Conservation (phyloP, 1,140 invertebrate genomes). For the Psix sp. region DNA sequence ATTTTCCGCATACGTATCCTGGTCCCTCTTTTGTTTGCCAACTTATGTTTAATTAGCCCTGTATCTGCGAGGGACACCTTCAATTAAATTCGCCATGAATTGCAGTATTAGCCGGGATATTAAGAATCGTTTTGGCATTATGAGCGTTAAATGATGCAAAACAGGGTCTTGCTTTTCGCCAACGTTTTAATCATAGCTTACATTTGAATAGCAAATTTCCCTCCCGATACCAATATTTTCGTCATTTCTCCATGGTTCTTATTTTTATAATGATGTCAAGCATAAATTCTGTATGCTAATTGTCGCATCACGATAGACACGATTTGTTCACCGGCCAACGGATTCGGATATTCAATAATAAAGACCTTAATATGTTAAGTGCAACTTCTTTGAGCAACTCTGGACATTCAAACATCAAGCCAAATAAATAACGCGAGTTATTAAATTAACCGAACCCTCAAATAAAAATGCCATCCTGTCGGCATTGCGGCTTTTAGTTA, state of each 20-base stretch:
- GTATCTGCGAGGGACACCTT: conserved; percentile 46
- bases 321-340: no score
- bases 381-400: no score
- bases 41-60: conserved; percentile 53
- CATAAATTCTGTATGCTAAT: no score
- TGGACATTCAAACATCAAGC: conserved; percentile 19
- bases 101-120: conserved; percentile 30
- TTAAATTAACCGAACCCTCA: conserved; percentile 5
- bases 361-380: no score
- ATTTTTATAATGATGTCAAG: no score
- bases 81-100: conserved; percentile 55
- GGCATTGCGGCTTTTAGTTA: conserved; percentile 24
- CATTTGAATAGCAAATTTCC: no score
- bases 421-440: conserved; percentile 16
- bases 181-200: no score
- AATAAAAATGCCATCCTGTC: conserved; percentile 30
- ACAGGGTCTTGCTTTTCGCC: no score
- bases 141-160: conserved; percentile 22
- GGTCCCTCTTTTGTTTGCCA: conserved; percentile 45
- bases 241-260: no score
- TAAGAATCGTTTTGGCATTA: conserved; percentile 26
- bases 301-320: no score
- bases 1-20: conserved; percentile 29
- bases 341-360: no score
- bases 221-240: no score